Percentiles rank a stretch among this genome's conserved stretches.
Conservation (phyloP, 2,113 vertebrate species). For the Triplophysa siluroides region DNA sequence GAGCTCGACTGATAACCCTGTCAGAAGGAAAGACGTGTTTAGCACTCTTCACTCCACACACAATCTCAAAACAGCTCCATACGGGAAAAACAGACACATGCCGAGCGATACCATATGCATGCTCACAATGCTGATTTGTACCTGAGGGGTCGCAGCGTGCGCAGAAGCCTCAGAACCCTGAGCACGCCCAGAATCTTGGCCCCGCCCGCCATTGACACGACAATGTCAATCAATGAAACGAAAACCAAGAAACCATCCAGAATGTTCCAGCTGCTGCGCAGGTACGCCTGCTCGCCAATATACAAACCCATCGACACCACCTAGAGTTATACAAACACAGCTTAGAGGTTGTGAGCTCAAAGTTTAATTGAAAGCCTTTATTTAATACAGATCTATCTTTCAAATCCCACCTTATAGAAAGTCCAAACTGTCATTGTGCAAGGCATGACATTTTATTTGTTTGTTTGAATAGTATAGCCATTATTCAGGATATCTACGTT, state of each 20-base stretch:
- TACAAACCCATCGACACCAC: slow-evolving; percentile 95
- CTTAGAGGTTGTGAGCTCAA: background rate
- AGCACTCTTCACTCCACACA: background rate
- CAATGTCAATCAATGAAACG: slow-evolving; percentile 96
- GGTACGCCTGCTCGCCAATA: slow-evolving; percentile 90
- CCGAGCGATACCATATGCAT: background rate
- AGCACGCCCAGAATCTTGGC: slow-evolving; percentile 97
- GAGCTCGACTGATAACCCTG: slow-evolving; percentile 95
- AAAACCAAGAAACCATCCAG: slow-evolving; percentile 97
- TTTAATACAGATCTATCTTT: too few relatives aligned
- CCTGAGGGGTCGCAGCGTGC: slow-evolving; percentile 95
- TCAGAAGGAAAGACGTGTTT: background rate
- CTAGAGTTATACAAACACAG: slow-evolving; percentile 62
- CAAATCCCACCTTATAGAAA: too few relatives aligned
- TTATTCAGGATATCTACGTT: too few relatives aligned
- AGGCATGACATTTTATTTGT: too few relatives aligned
- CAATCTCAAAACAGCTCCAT: background rate
- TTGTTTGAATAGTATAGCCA: background rate
- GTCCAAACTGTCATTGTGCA: too few relatives aligned
- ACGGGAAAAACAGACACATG: background rate
- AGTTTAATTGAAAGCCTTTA: too few relatives aligned
- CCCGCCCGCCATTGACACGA: slow-evolving; percentile 93
- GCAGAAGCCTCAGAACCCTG: slow-evolving; percentile 87
- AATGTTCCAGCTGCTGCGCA: slow-evolving; percentile 97
- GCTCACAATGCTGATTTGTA: slow-evolving; percentile 57